Base-by-base conservation (phyloP, 2,113 vertebrate genomes). In the Leucosticte australis region DNA sequence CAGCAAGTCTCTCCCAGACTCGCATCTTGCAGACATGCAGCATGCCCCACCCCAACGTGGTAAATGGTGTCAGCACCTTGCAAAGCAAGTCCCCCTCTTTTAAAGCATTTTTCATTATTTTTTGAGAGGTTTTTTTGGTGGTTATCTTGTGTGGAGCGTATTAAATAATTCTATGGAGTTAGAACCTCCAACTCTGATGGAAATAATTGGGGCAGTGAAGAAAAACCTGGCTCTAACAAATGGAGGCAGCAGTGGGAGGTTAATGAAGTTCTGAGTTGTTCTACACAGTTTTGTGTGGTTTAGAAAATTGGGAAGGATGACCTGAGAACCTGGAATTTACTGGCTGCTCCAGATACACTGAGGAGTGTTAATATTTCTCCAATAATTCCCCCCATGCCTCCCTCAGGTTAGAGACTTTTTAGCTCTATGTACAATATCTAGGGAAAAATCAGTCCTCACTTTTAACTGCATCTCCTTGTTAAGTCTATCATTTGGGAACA, bases 1-100 rank as follows among this genome's bases (percentile, higher is more conserved):
- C 98, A 76, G 98, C 98, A 95, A 99, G 98, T 83, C 98, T 98
- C 42, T 99, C 98, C 80, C 99, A 98, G 96, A 98, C 98, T 57
- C 97, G 98, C 21, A 98, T 98, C 94, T 97, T 98, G 52, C 98
- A 98, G 95, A 98, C 98, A 1, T 98, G 98, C 91, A 98, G 97
- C 11, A 97, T 98, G 80, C 97, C 98, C 24, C 97, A 98, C 53
- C 96, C 98, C 30, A 98, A 98, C 39, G 98, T 98, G 96, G 98
- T 99, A 73, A 98, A 98, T 10, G 80, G 97, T 90, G 97, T 98
- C 94, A 98, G 98, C 46, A 96, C 98, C 74, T 90, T 98, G 91
- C 98, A 98, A 98, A 98, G 98, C 98, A 98, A 97, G 95, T 88
- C 22, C 15, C 62, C 27, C 17, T 64, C 18, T 47, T 63, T 74